phyloP scores from a whole-genome alignment of 2,888 invertebrate genomes.

The Hyalella azteca region DNA sequence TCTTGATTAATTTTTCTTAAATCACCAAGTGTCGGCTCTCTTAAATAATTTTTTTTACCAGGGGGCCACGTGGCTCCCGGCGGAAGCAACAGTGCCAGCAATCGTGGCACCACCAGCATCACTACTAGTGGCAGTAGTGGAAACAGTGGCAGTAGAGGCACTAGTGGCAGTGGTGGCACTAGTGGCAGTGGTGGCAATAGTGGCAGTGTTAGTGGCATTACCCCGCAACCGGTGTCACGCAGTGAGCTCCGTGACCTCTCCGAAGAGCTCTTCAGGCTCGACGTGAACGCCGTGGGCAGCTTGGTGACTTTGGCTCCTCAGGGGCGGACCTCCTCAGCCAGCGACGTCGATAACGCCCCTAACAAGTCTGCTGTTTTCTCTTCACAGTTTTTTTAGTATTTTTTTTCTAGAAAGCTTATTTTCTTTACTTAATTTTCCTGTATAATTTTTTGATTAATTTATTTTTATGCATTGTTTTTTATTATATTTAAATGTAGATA shows the following conservation, averaged over 20 bases:
- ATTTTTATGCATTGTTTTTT: no score
- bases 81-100: constrained; percentile 18
- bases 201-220: neutral
- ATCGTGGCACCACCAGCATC: neutral
- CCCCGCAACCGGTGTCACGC: neutral
- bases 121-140: no score
- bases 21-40: no score
- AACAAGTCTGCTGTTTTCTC: neutral
- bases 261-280: neutral
- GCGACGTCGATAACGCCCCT: neutral
- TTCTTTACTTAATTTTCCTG: no score
- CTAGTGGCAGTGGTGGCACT: neutral
- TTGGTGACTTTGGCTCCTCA: neutral
- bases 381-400: neutral
- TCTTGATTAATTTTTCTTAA: no score
- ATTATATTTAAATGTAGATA: no score
- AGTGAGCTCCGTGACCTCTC: constrained; percentile 15
- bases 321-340: neutral
- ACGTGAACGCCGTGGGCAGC: constrained; percentile 10
- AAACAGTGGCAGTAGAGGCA: neutral
- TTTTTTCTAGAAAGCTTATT: neutral
- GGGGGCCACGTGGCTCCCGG: constrained; percentile 16
- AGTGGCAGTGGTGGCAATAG: neutral
- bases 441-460: no score
- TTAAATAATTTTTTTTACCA: neutral